These are phyloP conservation scores for Cheirogaleus medius DNA, from an alignment of 2,113 vertebrate genomes.

Conservation along the genomic window DNA sequence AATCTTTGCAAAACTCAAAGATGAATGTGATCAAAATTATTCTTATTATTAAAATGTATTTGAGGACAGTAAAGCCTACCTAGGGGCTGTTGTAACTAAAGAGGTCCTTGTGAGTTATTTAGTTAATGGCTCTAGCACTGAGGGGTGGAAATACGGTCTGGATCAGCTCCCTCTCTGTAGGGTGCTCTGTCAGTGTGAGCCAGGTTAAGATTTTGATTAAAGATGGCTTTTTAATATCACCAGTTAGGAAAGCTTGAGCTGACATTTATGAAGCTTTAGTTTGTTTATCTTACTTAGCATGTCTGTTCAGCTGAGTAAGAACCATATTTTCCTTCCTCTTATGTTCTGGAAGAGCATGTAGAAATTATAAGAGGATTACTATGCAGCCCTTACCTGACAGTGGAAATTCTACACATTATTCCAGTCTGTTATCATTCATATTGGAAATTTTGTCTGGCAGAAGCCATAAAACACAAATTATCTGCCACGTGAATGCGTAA, in stretches of 20 bases:
- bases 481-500: not conserved
- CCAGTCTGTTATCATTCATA: not conserved
- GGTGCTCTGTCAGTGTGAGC: not conserved
- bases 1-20: not conserved
- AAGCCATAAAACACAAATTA: not conserved
- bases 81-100: not conserved
- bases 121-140: not conserved
- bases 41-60: not conserved
- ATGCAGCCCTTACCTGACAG: constrained; percentile 37
- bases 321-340: constrained; percentile 21
- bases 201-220: not conserved
- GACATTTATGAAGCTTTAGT: constrained; percentile 18
- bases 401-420: constrained; percentile 28
- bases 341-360: constrained; percentile 50
- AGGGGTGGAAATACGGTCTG: not conserved
- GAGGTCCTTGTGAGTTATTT: not conserved
- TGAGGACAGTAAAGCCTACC: not conserved
- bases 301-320: constrained; percentile 1
- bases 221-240: constrained; percentile 47
- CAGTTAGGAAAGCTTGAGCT: not conserved
- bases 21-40: not conserved
- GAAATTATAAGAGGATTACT: constrained; percentile 48
- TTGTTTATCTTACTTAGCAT: constrained; percentile 6
- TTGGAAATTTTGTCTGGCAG: constrained; percentile 10
- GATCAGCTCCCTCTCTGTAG: not conserved